Evolutionary conservation across 2,888 invertebrate species (phyloP), one percentile per base, ranked within the genome.

Genomic region (Selenia dentaria): DNA sequence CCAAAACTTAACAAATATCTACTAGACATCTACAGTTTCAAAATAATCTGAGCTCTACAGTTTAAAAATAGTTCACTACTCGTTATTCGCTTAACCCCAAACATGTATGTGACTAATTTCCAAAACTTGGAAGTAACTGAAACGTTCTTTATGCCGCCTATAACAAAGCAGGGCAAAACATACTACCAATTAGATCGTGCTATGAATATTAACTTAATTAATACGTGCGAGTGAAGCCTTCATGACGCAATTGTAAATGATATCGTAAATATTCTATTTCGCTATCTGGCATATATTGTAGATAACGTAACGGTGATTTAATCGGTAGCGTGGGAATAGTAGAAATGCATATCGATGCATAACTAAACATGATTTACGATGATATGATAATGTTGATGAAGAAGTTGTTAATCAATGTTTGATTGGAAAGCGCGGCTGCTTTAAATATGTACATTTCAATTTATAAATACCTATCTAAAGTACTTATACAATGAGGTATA

Each of bases 271-370:
- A 49, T 42, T 51, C 27, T 39, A 47, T 52, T 51, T 43, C 32
- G 36, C 40, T 48, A 53, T 44, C 35, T 44, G 31, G 16, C 12
- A 44, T 51, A 40, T 52, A 44, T 49, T 46, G 25, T 48, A 14
- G 24, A 37, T 45, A 51, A 37, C 51, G 39, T 45, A 53, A 46
- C 54, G 43, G 54, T 56, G 40, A 58, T 59, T 59, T 55, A 52
- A 67, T 64, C 49, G 60, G 41, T 51, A 39, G 47, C 57, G 60
- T 60, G 61, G 57, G 60, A 60, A 64, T 41, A 55, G 25, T 29
- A 54, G 52, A 52, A 55, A 56, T 42, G 37, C 41, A 48, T 48
- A 40, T 43, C 43, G 51, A 55, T 52, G 37, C 50, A 54, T 54
- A 50, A 50, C 28, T 27, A 31, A 55, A 46, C 34, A 58, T 58